phyloP scores from a whole-genome alignment of 2,797 vertebrate genomes.

The Liasis olivaceus region DNA sequence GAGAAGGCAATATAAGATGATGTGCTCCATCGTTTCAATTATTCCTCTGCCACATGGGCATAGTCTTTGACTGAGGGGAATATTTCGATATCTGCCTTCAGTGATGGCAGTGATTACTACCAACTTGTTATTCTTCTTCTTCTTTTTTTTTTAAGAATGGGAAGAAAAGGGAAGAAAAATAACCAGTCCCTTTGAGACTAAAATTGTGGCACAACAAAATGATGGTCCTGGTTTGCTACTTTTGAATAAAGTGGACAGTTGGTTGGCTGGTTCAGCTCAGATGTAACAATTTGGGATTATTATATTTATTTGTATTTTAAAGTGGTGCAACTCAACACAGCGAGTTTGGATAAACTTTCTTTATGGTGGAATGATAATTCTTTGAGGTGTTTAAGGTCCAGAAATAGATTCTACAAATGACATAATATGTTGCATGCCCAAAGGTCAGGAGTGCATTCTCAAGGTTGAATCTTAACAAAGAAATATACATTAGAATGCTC shows the following conservation, averaged over 20 bases:
- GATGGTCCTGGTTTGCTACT: background rate
- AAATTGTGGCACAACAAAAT: background rate
- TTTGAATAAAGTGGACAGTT: background rate
- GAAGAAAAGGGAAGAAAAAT: background rate
- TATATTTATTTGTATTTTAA: background rate
- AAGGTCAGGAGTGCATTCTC: background rate
- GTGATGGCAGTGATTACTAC: too few relatives aligned
- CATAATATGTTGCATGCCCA: background rate
- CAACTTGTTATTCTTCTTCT: background rate
- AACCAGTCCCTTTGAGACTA: background rate
- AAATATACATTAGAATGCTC: background rate
- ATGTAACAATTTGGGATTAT: background rate
- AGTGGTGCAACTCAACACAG: background rate
- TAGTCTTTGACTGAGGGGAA: too few relatives aligned
- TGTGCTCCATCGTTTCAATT: too few relatives aligned
- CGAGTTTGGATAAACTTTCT: background rate
- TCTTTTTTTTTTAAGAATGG: background rate
- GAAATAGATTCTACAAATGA: constrained; percentile 2
- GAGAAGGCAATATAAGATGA: too few relatives aligned
- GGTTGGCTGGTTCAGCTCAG: background rate
- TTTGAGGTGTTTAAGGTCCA: background rate
- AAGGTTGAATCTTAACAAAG: background rate
- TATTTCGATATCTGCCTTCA: too few relatives aligned
- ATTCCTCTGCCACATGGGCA: too few relatives aligned
- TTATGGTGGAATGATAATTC: background rate